phyloP scores from a whole-genome alignment of 2,797 vertebrate species.

The Hemibagrus guttatus region DNA sequence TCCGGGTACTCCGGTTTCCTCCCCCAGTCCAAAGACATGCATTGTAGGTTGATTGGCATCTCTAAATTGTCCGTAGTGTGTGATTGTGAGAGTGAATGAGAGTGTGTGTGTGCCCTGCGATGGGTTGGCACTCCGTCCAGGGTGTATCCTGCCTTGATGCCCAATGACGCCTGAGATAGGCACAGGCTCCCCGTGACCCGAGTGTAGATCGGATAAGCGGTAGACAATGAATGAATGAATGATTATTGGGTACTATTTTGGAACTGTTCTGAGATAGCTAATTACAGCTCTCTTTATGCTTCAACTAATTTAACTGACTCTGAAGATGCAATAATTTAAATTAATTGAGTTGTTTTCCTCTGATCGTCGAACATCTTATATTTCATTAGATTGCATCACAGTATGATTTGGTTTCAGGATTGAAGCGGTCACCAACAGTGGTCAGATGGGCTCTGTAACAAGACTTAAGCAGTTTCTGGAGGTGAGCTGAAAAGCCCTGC shows the following conservation, averaged over 20 bases:
- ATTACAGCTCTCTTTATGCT: neutral
- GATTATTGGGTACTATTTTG: neutral
- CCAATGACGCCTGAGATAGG: too few species aligned
- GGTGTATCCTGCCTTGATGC: too few species aligned
- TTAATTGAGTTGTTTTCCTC: neutral
- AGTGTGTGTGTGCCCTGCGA: too few species aligned
- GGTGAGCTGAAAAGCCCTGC: conserved; percentile 65
- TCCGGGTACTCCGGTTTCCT: too few species aligned
- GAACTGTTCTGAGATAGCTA: neutral
- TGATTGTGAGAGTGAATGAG: too few species aligned
- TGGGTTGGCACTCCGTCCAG: too few species aligned
- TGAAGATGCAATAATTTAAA: neutral
- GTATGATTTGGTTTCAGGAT: conserved; percentile 73
- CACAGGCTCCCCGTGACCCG: too few species aligned
- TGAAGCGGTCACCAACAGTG: conserved; percentile 81
- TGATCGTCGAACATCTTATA: neutral
- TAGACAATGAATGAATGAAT: too few species aligned
- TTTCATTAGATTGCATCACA: neutral
- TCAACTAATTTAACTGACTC: neutral
- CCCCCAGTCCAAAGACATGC: too few species aligned
- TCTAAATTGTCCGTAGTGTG: too few species aligned
- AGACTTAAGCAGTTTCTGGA: conserved; percentile 88
- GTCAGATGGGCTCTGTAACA: conserved; percentile 88
- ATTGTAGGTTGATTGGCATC: too few species aligned
- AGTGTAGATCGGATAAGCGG: too few species aligned